phyloP scores from a whole-genome alignment of 2,888 invertebrate species.

The Helobdella robusta region DNA sequence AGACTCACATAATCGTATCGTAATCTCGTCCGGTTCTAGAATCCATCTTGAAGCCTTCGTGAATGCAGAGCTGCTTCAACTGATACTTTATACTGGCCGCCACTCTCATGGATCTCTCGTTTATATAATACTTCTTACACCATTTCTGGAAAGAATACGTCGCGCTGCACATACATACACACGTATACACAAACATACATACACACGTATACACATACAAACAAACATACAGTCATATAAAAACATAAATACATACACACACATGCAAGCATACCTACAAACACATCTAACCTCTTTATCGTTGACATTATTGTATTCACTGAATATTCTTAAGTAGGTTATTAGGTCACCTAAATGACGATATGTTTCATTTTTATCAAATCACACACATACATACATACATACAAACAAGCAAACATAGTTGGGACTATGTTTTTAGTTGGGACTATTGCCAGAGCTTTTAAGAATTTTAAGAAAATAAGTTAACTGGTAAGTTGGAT shows the following conservation, averaged over 20 bases:
- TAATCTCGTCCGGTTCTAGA: not conserved
- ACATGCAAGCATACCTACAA: too few species aligned
- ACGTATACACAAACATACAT: too few species aligned
- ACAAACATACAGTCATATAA: too few species aligned
- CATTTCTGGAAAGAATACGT: constrained; percentile 6
- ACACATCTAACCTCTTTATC: too few species aligned
- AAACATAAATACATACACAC: too few species aligned
- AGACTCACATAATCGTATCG: not conserved
- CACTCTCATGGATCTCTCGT: constrained; percentile 8
- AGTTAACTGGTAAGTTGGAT: not conserved
- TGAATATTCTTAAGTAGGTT: not conserved
- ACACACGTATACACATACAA: too few species aligned
- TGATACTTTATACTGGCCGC: constrained; percentile 8
- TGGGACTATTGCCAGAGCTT: too few species aligned
- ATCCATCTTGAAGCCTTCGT: not conserved
- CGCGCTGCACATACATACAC: too few species aligned
- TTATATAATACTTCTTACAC: constrained; percentile 15
- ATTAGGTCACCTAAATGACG: constrained; percentile 2
- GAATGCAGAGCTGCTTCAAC: constrained; percentile 12
- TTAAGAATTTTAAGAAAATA: not conserved
- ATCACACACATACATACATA: constrained; percentile 2
- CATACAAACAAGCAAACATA: too few species aligned
- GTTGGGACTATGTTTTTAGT: too few species aligned
- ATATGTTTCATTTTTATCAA: too few species aligned
- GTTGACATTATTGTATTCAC: not conserved